These are phyloP conservation scores for Calvadosia cruxmelitensis DNA, from an alignment of 30 jellyfish, hydroid and myxozoan species.

Conservation along the genomic window DNA sequence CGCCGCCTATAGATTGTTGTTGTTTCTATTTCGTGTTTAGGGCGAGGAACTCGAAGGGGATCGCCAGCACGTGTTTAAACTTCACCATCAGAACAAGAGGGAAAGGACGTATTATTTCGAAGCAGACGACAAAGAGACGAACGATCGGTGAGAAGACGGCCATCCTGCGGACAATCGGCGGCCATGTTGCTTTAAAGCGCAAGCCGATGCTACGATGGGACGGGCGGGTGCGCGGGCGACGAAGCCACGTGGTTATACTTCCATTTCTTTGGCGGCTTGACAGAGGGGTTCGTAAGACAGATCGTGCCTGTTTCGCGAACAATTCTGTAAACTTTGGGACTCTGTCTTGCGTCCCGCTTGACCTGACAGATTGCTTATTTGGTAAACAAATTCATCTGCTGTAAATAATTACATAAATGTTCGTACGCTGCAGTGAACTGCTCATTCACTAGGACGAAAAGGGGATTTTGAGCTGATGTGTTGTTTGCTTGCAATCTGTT, in stretches of 20 bases:
- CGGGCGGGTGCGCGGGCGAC: background rate
- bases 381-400: too few relatives aligned
- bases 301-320: too few relatives aligned
- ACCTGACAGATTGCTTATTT: too few relatives aligned
- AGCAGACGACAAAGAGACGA: slow-evolving; percentile 57
- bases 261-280: background rate
- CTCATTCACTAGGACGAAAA: too few relatives aligned
- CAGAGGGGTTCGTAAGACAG: too few relatives aligned
- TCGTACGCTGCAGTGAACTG: too few relatives aligned
- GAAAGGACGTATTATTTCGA: slow-evolving; percentile 68
- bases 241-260: background rate
- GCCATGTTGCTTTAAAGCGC: background rate
- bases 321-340: too few relatives aligned
- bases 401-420: too few relatives aligned
- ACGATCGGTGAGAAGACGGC: slow-evolving; percentile 28
- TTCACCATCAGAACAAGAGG: slow-evolving; percentile 56
- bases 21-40: too few relatives aligned
- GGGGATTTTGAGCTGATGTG: too few relatives aligned
- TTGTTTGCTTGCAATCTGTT: background rate
- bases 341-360: too few relatives aligned
- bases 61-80: slow-evolving; percentile 42
- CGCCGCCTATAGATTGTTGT: too few relatives aligned
- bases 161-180: background rate
- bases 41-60: slow-evolving; percentile 61
- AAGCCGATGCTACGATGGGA: background rate